Conservation (phyloP, 2,113 vertebrate species). For the Ursus arctos region DNA sequence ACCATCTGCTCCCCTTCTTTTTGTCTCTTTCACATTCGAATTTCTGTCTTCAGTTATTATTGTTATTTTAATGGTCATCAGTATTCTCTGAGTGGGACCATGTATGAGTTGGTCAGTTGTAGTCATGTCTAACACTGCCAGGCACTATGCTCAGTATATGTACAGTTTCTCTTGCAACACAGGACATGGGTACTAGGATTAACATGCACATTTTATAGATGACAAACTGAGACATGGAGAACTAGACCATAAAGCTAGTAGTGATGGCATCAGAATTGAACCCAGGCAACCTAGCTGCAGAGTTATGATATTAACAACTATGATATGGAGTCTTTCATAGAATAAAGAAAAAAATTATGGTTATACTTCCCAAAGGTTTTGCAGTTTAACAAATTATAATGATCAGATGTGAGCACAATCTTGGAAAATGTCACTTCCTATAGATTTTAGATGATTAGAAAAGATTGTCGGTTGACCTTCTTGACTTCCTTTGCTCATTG, state of each 20-base stretch:
- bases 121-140: neutral
- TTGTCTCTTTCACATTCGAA: neutral
- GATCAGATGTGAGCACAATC: neutral
- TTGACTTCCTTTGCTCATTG: conserved; percentile 32
- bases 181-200: neutral
- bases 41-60: neutral
- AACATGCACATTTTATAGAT: neutral
- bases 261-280: neutral
- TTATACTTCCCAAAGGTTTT: neutral
- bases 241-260: neutral
- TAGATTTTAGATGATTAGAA: conserved; percentile 54
- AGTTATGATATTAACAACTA: neutral
- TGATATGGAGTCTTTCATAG: neutral
- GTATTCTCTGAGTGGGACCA: neutral
- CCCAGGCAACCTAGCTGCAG: neutral
- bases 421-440: conserved; percentile 50
- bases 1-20: neutral
- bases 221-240: neutral
- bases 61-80: neutral
- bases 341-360: neutral
- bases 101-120: neutral
- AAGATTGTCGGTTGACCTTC: neutral
- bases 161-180: neutral
- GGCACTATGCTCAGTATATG: neutral
- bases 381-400: neutral